phyloP scores from a whole-genome alignment of 1,140 invertebrate species.

The Drosophila athabasca region DNA sequence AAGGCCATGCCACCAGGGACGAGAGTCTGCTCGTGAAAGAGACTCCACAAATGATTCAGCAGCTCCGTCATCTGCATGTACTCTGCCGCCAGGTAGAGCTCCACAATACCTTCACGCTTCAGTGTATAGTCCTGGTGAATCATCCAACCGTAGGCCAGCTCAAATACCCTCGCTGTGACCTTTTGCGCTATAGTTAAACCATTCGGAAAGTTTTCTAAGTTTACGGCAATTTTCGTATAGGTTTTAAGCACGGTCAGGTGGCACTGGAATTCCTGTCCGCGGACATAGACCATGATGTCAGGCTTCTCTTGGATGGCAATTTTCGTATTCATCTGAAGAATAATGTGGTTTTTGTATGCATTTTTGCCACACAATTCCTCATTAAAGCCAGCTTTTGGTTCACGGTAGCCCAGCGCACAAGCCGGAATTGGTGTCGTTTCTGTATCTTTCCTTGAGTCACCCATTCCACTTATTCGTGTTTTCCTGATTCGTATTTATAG shows the following conservation, averaged over 20 bases:
- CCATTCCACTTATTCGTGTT: no score
- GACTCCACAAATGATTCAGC: slow-evolving; percentile 89
- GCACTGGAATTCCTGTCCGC: slow-evolving; percentile 39
- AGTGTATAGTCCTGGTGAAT: slow-evolving; percentile 86
- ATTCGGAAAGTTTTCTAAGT: background rate
- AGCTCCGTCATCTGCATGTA: slow-evolving; percentile 88
- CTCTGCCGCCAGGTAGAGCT: slow-evolving; percentile 88
- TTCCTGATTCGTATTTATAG: background rate
- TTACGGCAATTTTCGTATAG: slow-evolving; percentile 48
- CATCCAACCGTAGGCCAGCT: slow-evolving; percentile 91
- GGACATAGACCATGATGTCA: slow-evolving; percentile 31
- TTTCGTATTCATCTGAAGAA: background rate
- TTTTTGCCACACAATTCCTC: background rate
- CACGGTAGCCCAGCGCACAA: slow-evolving; percentile 3
- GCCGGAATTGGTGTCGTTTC: background rate
- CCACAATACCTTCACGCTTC: slow-evolving; percentile 87
- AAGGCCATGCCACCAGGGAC: slow-evolving; percentile 90
- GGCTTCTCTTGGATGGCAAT: background rate
- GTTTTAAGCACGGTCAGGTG: slow-evolving; percentile 57
- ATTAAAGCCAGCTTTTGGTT: background rate
- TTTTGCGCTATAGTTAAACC: background rate
- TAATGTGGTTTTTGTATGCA: background rate
- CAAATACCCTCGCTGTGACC: slow-evolving; percentile 86
- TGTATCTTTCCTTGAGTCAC: no score
- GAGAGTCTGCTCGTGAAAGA: slow-evolving; percentile 87